These are phyloP conservation scores for Callionymus lyra DNA, from an alignment of 2,113 vertebrate genomes.

Conservation along the genomic window DNA sequence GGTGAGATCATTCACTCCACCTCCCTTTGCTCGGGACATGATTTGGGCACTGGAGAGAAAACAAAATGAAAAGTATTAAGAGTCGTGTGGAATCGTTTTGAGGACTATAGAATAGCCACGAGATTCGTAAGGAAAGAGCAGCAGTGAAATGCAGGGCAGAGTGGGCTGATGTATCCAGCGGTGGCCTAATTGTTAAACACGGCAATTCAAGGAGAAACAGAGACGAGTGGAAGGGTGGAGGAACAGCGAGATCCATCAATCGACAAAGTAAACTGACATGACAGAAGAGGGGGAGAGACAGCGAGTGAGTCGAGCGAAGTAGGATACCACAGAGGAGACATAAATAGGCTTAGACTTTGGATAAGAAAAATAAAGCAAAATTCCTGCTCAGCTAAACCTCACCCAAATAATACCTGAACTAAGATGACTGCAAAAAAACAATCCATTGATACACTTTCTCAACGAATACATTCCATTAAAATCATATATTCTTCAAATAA, in stretches of 20 bases:
- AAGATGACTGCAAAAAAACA: too few relatives aligned
- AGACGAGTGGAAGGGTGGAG: constrained; percentile 19
- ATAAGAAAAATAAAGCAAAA: constrained; percentile 14
- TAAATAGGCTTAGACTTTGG: constrained; percentile 10
- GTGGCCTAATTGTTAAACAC: constrained; percentile 49
- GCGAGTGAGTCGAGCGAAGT: constrained; percentile 1
- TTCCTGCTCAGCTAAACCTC: not conserved
- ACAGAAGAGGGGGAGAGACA: constrained; percentile 36
- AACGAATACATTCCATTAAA: too few relatives aligned
- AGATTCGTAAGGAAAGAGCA: constrained; percentile 1
- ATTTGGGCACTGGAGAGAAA: constrained; percentile 43
- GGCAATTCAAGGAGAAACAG: constrained; percentile 39
- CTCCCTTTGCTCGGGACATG: constrained; percentile 64
- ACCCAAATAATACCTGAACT: too few relatives aligned
- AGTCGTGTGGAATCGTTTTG: not conserved
- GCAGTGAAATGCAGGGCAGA: constrained; percentile 19
- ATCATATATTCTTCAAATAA: too few relatives aligned
- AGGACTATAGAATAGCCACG: too few relatives aligned
- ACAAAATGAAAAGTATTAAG: constrained; percentile 13
- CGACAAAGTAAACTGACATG: constrained; percentile 51
- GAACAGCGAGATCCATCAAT: constrained; percentile 35
- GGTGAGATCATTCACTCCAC: constrained; percentile 65
- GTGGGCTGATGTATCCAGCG: constrained; percentile 19
- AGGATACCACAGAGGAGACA: constrained; percentile 9
- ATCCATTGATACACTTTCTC: too few relatives aligned